Evolutionary conservation across 2,113 vertebrate species (phyloP).

Genomic region (Thermophis baileyi): DNA sequence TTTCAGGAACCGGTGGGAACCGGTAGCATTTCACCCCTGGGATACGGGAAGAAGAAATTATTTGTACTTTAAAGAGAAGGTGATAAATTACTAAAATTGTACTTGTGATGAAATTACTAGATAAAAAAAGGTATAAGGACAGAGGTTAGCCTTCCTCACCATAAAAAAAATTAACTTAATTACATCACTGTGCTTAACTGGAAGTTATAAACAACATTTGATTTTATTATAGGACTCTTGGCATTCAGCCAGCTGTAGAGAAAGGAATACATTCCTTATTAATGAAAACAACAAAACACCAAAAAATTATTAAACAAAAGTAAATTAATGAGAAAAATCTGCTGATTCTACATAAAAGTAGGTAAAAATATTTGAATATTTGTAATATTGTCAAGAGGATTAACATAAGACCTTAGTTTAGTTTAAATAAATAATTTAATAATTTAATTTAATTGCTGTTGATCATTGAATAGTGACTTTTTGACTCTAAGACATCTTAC

Average conservation of each 20-base stretch:
- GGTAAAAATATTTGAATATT: background rate
- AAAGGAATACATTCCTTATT: constrained; percentile 10
- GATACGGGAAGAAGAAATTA: too few relatives aligned
- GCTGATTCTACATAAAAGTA: background rate
- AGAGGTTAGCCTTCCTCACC: background rate
- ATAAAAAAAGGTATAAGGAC: background rate
- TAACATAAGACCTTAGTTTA: background rate
- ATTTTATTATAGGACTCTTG: constrained; percentile 20
- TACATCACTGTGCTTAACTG: background rate
- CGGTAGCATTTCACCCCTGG: too few relatives aligned
- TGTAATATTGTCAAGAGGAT: background rate
- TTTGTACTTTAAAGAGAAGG: background rate
- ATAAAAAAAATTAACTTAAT: background rate
- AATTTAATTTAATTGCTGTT: background rate
- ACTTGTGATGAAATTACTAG: background rate
- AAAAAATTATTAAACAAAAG: constrained; percentile 69
- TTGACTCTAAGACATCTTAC: background rate
- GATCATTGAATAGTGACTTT: background rate
- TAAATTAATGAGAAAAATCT: constrained; percentile 33
- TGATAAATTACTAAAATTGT: background rate
- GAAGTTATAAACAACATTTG: background rate
- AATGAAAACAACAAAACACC: constrained; percentile 44
- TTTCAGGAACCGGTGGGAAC: too few relatives aligned
- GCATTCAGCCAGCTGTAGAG: background rate
- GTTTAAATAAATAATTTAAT: too few relatives aligned